Evolutionary conservation across 2,888 invertebrate species (phyloP).

Genomic region (Philopedon plagiatum): DNA sequence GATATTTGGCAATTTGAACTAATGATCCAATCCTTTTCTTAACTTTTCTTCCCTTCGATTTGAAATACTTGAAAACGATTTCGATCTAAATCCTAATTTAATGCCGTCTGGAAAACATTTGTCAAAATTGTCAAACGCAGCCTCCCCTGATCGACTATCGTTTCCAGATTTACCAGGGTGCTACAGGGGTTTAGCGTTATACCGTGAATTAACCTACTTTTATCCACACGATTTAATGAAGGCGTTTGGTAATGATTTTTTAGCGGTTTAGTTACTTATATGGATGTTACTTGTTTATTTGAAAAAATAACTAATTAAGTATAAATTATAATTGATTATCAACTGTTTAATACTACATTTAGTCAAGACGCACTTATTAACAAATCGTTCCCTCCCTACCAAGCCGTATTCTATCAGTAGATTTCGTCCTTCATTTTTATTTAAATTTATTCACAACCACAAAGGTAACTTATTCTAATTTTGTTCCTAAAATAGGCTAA

Average conservation of each 20-base stretch:
- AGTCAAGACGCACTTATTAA: too few relatives aligned
- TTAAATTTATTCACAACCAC: slow-evolving; percentile 14
- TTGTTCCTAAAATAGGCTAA: neutral
- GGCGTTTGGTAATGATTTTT: too few relatives aligned
- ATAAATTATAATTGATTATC: too few relatives aligned
- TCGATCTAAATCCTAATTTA: slow-evolving; percentile 57
- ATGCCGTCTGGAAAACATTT: slow-evolving; percentile 57
- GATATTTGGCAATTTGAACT: too few relatives aligned
- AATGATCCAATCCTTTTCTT: neutral
- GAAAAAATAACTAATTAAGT: too few relatives aligned
- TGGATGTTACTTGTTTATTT: too few relatives aligned
- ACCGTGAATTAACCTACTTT: slow-evolving; percentile 8
- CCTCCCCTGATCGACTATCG: slow-evolving; percentile 56
- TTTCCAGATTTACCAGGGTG: slow-evolving; percentile 8
- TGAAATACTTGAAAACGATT: slow-evolving; percentile 34
- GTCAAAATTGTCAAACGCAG: slow-evolving; percentile 62
- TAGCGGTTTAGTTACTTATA: too few relatives aligned
- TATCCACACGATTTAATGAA: neutral
- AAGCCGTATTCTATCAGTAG: neutral
- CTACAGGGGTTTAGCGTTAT: slow-evolving; percentile 5
- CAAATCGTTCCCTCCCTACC: too few relatives aligned
- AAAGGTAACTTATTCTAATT: slow-evolving; percentile 16
- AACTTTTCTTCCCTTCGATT: slow-evolving; percentile 1
- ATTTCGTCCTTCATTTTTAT: neutral
- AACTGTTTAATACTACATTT: too few relatives aligned